Percentiles rank a stretch among this genome's conserved stretches.
These are phyloP conservation scores for Drosophila arizonae DNA, from an alignment of 1,140 invertebrate genomes.

Conservation along the genomic window DNA sequence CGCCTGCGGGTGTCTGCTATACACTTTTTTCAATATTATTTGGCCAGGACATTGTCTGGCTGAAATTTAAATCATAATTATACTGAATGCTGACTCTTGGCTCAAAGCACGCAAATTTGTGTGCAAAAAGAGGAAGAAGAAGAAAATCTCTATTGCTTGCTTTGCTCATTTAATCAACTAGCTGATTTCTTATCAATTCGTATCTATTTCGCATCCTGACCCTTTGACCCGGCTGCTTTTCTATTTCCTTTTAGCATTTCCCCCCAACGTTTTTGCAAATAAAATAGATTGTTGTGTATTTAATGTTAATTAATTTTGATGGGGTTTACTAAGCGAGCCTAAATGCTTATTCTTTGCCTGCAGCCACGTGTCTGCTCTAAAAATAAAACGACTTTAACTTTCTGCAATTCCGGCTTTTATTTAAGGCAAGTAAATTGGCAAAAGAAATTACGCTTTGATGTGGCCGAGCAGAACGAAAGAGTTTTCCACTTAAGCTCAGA, in stretches of 20 bases:
- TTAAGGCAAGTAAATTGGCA: background rate
- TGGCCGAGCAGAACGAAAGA: slow-evolving; percentile 6
- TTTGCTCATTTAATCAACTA: slow-evolving; percentile 3
- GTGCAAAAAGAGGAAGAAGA: background rate
- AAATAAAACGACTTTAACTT: slow-evolving; percentile 19
- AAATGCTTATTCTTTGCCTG: slow-evolving; percentile 3
- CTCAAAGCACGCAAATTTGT: slow-evolving; percentile 4
- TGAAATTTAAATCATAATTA: slow-evolving; percentile 47
- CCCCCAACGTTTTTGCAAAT: background rate
- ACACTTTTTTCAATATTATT: background rate
- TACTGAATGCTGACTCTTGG: slow-evolving; percentile 7
- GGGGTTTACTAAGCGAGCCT: background rate
- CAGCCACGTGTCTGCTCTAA: background rate
- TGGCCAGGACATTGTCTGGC: slow-evolving; percentile 27
- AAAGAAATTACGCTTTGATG: slow-evolving; percentile 41
- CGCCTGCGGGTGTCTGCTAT: slow-evolving; percentile 9
- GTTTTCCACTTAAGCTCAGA: background rate
- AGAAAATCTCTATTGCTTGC: background rate
- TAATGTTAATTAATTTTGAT: slow-evolving; percentile 46
- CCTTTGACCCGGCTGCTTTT: slow-evolving; percentile 21
- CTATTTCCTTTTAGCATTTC: slow-evolving; percentile 24
- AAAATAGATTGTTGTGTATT: slow-evolving; percentile 16
- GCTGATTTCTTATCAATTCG: slow-evolving; percentile 23
- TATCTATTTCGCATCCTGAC: slow-evolving; percentile 25
- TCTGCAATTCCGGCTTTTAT: slow-evolving; percentile 12